Percentiles rank a stretch among this genome's conserved stretches.
Evolutionary conservation across 2,113 vertebrate genomes (phyloP).

Genomic region (Capreolus pygargus): DNA sequence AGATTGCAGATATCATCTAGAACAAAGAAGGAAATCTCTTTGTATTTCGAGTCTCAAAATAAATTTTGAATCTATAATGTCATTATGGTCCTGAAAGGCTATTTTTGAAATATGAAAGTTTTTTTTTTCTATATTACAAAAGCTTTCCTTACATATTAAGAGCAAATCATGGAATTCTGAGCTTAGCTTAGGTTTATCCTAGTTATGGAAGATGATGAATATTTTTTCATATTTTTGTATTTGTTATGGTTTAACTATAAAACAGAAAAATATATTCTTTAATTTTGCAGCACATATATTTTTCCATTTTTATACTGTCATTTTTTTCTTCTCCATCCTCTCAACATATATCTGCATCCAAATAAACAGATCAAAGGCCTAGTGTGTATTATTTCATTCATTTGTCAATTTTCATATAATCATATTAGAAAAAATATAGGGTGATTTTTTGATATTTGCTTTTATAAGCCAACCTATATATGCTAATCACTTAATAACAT

Average conservation of each 20-base stretch:
- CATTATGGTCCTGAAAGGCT: background rate
- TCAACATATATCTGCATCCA: background rate
- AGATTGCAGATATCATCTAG: background rate
- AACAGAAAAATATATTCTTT: background rate
- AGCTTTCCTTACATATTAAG: background rate
- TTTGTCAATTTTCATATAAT: background rate
- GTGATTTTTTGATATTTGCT: background rate
- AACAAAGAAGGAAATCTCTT: background rate
- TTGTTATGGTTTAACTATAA: background rate
- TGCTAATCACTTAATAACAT: background rate
- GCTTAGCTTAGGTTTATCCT: background rate
- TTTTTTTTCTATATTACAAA: background rate
- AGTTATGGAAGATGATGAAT: background rate
- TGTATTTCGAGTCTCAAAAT: background rate
- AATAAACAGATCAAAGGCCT: background rate
- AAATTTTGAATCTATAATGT: background rate
- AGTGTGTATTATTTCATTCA: background rate
- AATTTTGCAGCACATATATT: background rate
- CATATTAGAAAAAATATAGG: background rate
- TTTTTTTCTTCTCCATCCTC: background rate
- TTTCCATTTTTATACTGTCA: background rate
- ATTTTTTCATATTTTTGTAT: background rate
- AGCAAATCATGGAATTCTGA: background rate
- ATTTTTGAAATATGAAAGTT: background rate
- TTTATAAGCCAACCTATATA: background rate